Evolutionary conservation across 2,888 invertebrate genomes (phyloP).

Genomic region (Heterodera filipjevi): DNA sequence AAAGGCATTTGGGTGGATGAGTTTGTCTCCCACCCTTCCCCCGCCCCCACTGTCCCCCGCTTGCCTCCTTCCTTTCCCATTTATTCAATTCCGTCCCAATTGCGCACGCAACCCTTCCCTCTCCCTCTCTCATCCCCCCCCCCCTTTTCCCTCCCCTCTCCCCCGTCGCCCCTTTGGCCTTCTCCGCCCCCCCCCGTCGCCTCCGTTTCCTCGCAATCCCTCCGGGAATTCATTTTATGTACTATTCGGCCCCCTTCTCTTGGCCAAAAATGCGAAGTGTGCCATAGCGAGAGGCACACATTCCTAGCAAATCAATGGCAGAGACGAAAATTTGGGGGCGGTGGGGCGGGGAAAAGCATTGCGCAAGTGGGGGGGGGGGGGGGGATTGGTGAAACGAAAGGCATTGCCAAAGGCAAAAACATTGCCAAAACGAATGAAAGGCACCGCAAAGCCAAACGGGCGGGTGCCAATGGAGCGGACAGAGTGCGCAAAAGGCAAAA

Average conservation of each 20-base stretch:
- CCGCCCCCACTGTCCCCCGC: not conserved
- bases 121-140: not conserved
- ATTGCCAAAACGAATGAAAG: not conserved
- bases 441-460: not conserved
- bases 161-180: not conserved
- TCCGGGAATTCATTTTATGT: constrained; percentile 12
- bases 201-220: constrained; percentile 3
- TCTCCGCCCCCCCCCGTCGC: not conserved
- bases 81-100: constrained; percentile 12
- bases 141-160: not conserved
- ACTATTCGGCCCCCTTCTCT: constrained; percentile 12
- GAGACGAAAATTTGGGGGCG: constrained; percentile 3
- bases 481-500: constrained; percentile 3
- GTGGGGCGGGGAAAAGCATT: not conserved
- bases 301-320: constrained; percentile 8
- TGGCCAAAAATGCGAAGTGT: constrained; percentile 12
- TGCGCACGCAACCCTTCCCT: constrained; percentile 9
- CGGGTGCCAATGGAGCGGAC: not conserved
- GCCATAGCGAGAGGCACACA: constrained; percentile 3
- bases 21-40: not conserved
- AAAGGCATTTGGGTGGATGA: constrained; percentile 1
- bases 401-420: not conserved
- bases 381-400: too few species aligned
- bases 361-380: constrained; percentile 3
- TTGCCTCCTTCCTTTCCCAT: not conserved